Conservation (phyloP, 1,140 invertebrate genomes). For the Formica selysi region DNA sequence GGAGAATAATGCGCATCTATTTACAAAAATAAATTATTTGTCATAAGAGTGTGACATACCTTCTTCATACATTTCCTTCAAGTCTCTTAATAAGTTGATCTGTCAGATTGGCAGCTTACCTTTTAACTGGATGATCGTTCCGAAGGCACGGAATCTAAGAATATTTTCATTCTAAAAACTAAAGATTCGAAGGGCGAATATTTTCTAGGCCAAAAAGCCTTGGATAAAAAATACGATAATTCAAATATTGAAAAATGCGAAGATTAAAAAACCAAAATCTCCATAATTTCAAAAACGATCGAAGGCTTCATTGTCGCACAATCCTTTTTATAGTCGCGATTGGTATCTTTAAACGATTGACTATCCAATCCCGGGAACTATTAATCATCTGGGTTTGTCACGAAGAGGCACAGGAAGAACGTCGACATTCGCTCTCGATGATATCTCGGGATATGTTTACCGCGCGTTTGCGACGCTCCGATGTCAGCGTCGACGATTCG, state of each 20-base stretch:
- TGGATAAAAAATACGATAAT: neutral
- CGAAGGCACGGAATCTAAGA: slow-evolving; percentile 41
- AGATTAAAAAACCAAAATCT: slow-evolving; percentile 26
- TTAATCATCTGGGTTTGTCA: neutral
- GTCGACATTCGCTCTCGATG: slow-evolving; percentile 42
- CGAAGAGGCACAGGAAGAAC: slow-evolving; percentile 52
- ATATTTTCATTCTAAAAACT: neutral
- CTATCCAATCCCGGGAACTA: neutral
- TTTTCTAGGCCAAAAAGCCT: slow-evolving; percentile 16
- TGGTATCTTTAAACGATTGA: neutral
- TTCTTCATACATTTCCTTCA: slow-evolving; percentile 27
- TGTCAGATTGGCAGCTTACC: slow-evolving; percentile 32
- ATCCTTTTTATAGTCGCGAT: neutral
- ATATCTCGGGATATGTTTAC: slow-evolving; percentile 69
- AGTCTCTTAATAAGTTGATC: slow-evolving; percentile 28
- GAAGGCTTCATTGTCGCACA: neutral
- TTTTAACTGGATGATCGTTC: slow-evolving; percentile 16
- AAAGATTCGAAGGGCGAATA: slow-evolving; percentile 10
- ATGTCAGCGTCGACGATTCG: slow-evolving; percentile 7
- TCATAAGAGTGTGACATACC: slow-evolving; percentile 18
- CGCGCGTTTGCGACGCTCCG: slow-evolving; percentile 21
- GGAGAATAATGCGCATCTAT: slow-evolving; percentile 16
- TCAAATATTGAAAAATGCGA: slow-evolving; percentile 2
- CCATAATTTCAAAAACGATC: neutral
- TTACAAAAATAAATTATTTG: slow-evolving; percentile 13